Percentiles rank a stretch among this genome's conserved stretches.
phyloP scores from a whole-genome alignment of 2,888 invertebrate genomes.

The Caenorhabditis japonica region DNA sequence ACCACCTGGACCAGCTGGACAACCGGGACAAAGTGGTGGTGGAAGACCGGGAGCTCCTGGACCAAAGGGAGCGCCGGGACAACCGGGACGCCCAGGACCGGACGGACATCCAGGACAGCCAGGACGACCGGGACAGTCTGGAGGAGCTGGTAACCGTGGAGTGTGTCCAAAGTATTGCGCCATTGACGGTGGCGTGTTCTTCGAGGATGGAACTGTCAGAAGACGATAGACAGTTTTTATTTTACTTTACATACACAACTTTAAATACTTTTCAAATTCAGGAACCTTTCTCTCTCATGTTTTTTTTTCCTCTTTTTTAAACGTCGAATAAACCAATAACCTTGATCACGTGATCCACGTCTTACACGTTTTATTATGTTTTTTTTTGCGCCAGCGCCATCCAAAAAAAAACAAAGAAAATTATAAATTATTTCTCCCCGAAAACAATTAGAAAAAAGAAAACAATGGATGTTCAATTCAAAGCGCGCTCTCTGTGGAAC shows the following conservation, averaged over 20 bases:
- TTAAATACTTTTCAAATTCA: too few relatives aligned
- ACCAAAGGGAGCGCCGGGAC: slow-evolving; percentile 54
- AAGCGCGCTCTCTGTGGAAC: too few relatives aligned
- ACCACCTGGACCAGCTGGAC: slow-evolving; percentile 52
- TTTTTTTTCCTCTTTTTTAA: background rate
- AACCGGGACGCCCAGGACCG: slow-evolving; percentile 48
- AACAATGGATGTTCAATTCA: too few relatives aligned
- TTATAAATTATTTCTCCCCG: too few relatives aligned
- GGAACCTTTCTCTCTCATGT: slow-evolving; percentile 2
- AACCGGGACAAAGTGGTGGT: slow-evolving; percentile 46
- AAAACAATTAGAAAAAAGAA: too few relatives aligned
- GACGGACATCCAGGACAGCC: slow-evolving; percentile 45
- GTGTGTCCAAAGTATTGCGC: slow-evolving; percentile 50
- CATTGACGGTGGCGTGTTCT: slow-evolving; percentile 50
- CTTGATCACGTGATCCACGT: too few relatives aligned
- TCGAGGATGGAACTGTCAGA: slow-evolving; percentile 53
- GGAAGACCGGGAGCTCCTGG: slow-evolving; percentile 48
- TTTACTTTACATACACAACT: slow-evolving; percentile 2
- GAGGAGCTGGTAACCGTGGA: slow-evolving; percentile 35
- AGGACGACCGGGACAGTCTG: slow-evolving; percentile 41
- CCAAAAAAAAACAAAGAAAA: too few relatives aligned
- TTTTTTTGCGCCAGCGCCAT: too few relatives aligned
- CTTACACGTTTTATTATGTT: too few relatives aligned
- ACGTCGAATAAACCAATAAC: too few relatives aligned
- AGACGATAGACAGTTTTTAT: slow-evolving; percentile 22